Evolutionary conservation across 2,797 vertebrate genomes (phyloP).

Genomic region (Microctenopoma steveboyesi): DNA sequence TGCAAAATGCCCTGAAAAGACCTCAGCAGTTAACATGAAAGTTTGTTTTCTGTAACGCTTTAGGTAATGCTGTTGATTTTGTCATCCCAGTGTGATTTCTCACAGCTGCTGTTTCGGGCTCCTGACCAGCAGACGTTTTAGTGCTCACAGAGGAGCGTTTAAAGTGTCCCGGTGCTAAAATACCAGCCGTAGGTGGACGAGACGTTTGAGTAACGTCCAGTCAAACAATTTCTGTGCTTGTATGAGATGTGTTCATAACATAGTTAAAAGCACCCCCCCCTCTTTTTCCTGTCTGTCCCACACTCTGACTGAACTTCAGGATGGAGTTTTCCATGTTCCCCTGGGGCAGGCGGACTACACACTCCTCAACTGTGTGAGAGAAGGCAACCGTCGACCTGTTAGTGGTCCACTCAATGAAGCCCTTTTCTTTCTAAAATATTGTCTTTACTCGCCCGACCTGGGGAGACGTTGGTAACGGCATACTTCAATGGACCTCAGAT

Average conservation of each 20-base stretch:
- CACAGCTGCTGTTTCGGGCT: constrained; percentile 56
- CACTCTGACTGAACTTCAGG: constrained; percentile 32
- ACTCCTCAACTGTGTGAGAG: constrained; percentile 54
- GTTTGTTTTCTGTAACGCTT: constrained; percentile 69
- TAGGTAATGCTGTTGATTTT: constrained; percentile 59
- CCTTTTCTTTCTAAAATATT: constrained; percentile 70
- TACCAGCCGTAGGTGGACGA: constrained; percentile 34
- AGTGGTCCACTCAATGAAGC: constrained; percentile 33
- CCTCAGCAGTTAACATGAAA: constrained; percentile 52
- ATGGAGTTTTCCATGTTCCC: constrained; percentile 57
- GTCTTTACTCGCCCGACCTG: constrained; percentile 61
- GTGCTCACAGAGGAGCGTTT: constrained; percentile 51
- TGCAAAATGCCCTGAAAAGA: constrained; percentile 25
- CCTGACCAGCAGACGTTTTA: constrained; percentile 57
- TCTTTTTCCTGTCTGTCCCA: not conserved
- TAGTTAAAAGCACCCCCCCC: constrained; percentile 7
- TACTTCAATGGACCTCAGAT: constrained; percentile 28
- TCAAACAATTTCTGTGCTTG: not conserved
- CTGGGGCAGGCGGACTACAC: constrained; percentile 39
- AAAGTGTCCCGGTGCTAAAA: constrained; percentile 44
- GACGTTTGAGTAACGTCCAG: constrained; percentile 45
- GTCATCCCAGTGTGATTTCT: constrained; percentile 67
- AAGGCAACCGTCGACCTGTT: constrained; percentile 51
- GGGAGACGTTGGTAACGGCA: constrained; percentile 67
- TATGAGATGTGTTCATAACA: constrained; percentile 39